Conservation (phyloP, 2,113 vertebrate species). For the Pseudois nayaur region DNA sequence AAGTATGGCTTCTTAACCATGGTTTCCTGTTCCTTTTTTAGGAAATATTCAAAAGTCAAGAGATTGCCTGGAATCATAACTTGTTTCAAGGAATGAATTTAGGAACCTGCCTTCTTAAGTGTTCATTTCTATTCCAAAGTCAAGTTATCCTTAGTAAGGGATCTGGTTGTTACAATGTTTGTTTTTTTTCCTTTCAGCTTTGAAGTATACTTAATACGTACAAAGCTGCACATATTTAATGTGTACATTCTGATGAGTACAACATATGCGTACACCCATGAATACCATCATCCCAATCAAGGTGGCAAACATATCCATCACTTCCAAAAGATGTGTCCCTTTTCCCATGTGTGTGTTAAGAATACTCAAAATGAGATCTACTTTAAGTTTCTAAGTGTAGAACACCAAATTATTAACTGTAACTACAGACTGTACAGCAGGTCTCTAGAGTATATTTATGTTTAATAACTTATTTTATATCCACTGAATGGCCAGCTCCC, state of each 20-base stretch:
- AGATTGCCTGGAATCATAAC: background rate
- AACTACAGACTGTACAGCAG: background rate
- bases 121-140: conserved; percentile 7
- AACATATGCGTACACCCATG: background rate
- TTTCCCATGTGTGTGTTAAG: background rate
- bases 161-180: background rate
- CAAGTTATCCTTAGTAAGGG: background rate
- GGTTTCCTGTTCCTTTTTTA: background rate
- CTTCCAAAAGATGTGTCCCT: background rate
- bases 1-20: background rate
- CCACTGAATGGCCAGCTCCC: background rate
- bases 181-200: background rate
- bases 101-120: conserved; percentile 2
- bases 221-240: background rate
- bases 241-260: background rate
- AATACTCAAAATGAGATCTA: background rate
- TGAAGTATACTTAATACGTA: background rate
- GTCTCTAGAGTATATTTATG: background rate
- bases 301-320: background rate
- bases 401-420: background rate
- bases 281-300: background rate
- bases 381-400: background rate
- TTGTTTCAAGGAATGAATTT: background rate
- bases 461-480: background rate
- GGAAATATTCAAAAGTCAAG: conserved; percentile 20